Conservation (phyloP, 2,888 invertebrate genomes). For the Cryptocephalus primarius region DNA sequence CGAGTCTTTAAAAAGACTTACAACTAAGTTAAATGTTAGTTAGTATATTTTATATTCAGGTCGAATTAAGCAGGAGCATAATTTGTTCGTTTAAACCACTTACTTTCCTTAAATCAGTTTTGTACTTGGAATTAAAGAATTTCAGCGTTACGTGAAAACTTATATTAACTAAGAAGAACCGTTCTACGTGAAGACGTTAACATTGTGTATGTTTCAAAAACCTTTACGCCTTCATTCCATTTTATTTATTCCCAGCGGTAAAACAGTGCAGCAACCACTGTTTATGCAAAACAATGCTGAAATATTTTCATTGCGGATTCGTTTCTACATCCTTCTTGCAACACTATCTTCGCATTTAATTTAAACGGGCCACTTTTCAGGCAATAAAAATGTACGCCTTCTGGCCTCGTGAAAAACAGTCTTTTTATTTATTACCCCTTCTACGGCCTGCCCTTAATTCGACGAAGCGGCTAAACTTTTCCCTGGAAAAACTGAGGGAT, state of each 20-base stretch:
- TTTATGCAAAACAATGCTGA: constrained; percentile 25
- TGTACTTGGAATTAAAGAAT: too few species aligned
- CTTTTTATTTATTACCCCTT: constrained; percentile 37
- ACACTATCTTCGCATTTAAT: constrained; percentile 40
- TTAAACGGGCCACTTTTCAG: constrained; percentile 40
- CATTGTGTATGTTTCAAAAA: background rate
- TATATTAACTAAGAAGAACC: too few species aligned
- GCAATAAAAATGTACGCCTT: constrained; percentile 42
- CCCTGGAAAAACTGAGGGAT: background rate
- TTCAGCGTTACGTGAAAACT: too few species aligned
- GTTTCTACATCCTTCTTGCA: constrained; percentile 26
- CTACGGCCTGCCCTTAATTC: constrained; percentile 14
- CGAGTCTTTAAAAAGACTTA: too few species aligned
- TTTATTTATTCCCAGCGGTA: constrained; percentile 3
- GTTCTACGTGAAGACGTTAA: background rate
- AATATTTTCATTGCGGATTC: constrained; percentile 30
- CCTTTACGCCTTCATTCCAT: background rate
- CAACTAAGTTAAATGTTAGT: too few species aligned
- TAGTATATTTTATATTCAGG: too few species aligned
- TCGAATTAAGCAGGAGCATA: too few species aligned
- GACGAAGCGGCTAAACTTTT: constrained; percentile 11
- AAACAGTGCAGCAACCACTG: constrained; percentile 18
- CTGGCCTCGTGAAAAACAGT: constrained; percentile 38
- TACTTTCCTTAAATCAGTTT: too few species aligned
- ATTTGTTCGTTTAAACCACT: too few species aligned